Base-by-base conservation (phyloP, 2,888 invertebrate species). In the Xanthia togata region DNA sequence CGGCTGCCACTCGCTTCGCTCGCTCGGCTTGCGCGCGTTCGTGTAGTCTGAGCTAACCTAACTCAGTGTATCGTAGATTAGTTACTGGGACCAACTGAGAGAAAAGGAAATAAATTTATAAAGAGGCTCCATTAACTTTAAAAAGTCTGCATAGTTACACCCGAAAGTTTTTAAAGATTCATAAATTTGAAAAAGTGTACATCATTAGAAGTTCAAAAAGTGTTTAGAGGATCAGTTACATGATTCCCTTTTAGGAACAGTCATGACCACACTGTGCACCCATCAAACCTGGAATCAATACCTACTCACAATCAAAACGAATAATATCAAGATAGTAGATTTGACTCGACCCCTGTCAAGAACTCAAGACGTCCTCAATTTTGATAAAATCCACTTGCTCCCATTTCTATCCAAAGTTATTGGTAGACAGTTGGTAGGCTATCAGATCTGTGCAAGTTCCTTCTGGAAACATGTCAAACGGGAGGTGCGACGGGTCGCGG, bases 401-500 rank as follows among this genome's bases (percentile, higher is more conserved):
- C 75, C 78, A 82, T 84, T 81, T 78, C 78, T 85, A 62, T 76
- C 81, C 57, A 74, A 87, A 88, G 84, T 89, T 89, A 88, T 88
- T 86, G 89, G 26, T 17, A 14, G 57, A 57, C 57, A 26, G 26
- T 57, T 57, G 57, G 81, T 76, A 69, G 75, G 83, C 78, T 87
- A 86, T 87, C 88, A 82, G 82, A 77, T 81, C 80, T 71, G 79
- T 68, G 65, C 80, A 79, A 85, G 84, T 85, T 84, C 76, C 87
- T 88, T 90, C 90, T 91, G 90, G 89, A 89, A 91, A 90, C 90
- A 91, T 92, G 90, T 92, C 93, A 90, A 85, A 73, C 73, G 65
- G 57, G 75, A 84, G 86, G 89, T 88, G 84, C 87, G 91, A 89
- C 89, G 82, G 86, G 82, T 72, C 85, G 83, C 91, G 92, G 93